Percentiles rank a stretch among this genome's conserved stretches.
phyloP scores from a whole-genome alignment of 37 sponge, comb jelly and placozoan genomes.

The Tethya wilhelma region DNA sequence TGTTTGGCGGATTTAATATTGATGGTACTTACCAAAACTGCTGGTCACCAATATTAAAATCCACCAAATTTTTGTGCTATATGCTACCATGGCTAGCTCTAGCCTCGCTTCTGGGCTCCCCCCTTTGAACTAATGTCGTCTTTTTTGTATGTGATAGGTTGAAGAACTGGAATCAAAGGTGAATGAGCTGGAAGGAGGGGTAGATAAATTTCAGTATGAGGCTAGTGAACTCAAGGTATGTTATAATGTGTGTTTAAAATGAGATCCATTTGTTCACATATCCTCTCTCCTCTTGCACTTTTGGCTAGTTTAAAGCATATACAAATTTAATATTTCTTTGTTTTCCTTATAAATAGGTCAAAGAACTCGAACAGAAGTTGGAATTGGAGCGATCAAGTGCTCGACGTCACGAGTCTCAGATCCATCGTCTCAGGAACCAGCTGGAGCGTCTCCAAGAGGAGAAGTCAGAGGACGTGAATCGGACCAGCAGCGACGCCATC shows the following conservation, averaged over 20 bases:
- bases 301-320: too few relatives aligned
- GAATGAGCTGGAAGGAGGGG: conserved; percentile 49
- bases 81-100: not conserved
- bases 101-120: not conserved
- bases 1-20: too few relatives aligned
- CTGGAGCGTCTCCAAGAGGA: conserved; percentile 66
- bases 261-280: not conserved
- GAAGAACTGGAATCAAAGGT: conserved; percentile 45
- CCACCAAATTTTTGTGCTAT: too few relatives aligned
- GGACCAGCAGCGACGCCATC: conserved; percentile 54
- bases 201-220: conserved; percentile 53
- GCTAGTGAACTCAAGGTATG: conserved; percentile 63
- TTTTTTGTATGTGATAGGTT: conserved; percentile 35
- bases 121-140: not conserved
- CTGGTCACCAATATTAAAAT: too few relatives aligned
- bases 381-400: conserved; percentile 72
- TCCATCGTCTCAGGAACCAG: conserved; percentile 71
- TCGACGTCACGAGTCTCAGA: conserved; percentile 68
- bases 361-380: conserved; percentile 83
- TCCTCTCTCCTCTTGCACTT: not conserved
- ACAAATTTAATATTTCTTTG: too few relatives aligned
- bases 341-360: conserved; percentile 18
- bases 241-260: not conserved
- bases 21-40: too few relatives aligned
- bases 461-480: conserved; percentile 37